Base-by-base conservation (phyloP, 2,888 invertebrate genomes). In the Coleophora deauratella region DNA sequence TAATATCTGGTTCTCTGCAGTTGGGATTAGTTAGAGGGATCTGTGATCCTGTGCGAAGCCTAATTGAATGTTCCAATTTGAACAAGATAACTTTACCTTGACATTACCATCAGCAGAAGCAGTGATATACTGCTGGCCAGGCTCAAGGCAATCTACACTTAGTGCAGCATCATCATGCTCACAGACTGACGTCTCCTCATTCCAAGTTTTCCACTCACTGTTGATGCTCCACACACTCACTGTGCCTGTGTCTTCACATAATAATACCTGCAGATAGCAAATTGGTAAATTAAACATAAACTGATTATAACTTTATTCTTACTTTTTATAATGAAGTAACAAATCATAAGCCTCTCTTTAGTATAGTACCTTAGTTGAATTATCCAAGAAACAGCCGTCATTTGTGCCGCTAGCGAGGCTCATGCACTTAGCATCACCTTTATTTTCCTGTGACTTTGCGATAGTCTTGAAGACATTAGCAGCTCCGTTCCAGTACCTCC, bases 401-500 rank as follows among this genome's bases (percentile, higher is more conserved):
- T 80, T 65, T 40, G 79, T 73, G 9, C 84, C 79, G 57, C 68
- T 77, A 6, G 53, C 61, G 8, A 82, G 55, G 44, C 58, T 59
- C 43, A 64, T 63, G 21, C 21, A 21, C 43, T 70, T 76, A n/a
- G 59, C 54, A 30, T 62, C 55, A 21, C 50, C 55, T 32, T 49
- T 51, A 30, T 52, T 48, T 38, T 53, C 57, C 46, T 57, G 59
- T 12, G 65, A 66, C 13, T 73, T 67, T 33, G 43, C 38, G n/a
- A 72, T 50, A 44, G 63, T 59, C 37, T 68, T 59, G 42, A 66
- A 75, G 40, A 85, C 50, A 43, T 64, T 69, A 9, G 63, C 77
- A 34, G 73, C 74, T 38, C 86, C 86, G 55, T 77, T 78, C 86
- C 86, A 86, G 48, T 80, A 79, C 4, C 86, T 64, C 1, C 86